Base-by-base conservation (phyloP, 2,888 invertebrate genomes). In the Athripsodes cinereus region DNA sequence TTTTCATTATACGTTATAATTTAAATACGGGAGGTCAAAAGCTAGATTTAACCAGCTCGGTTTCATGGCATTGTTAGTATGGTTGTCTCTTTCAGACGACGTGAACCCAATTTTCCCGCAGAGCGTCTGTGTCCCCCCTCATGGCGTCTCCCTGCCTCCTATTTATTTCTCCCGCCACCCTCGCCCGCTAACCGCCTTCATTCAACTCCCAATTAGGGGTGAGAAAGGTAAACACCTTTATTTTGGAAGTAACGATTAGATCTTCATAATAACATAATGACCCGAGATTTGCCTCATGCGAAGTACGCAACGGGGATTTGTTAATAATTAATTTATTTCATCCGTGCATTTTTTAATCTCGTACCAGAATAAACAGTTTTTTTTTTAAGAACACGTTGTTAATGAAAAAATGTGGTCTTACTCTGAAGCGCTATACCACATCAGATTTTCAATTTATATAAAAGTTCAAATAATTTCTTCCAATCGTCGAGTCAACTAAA, bases 121-220 rank as follows among this genome's bases (percentile, higher is more conserved):
- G 50, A 50, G 50, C 51, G 44, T 22, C 47, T 22, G 49, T 31
- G 20, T 18, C 20, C 56, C 51, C 10, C 35, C 18, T 2, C 13
- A 5, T 13, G 2, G 8, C 8, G 13, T 40, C 16, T 70, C 69
- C 69, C 68, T 63, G 55, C 57, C 51, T 61, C 59, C 55, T 2
- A 3, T 3, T 8, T 13, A 3, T 26, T 3, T 6, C 57, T 57
- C 56, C 40, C 54, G n/a, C 1, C 22, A 3, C 31, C 34, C 52
- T 18, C n/a, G 16, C 18, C 19, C 52, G 61, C 63, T 58, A 66
- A 65, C 64, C 59, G 49, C 44, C 52, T 40, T 40, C 40, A 40
- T 40, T 40, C 40, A 40, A 40, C 40, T 16, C 40, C 40, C 40
- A 40, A 40, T 40, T 40, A 40, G 40, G 40, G 40, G 40, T 40